Conservation (phyloP, 2,797 vertebrate species). For the Myotis pilosus region DNA sequence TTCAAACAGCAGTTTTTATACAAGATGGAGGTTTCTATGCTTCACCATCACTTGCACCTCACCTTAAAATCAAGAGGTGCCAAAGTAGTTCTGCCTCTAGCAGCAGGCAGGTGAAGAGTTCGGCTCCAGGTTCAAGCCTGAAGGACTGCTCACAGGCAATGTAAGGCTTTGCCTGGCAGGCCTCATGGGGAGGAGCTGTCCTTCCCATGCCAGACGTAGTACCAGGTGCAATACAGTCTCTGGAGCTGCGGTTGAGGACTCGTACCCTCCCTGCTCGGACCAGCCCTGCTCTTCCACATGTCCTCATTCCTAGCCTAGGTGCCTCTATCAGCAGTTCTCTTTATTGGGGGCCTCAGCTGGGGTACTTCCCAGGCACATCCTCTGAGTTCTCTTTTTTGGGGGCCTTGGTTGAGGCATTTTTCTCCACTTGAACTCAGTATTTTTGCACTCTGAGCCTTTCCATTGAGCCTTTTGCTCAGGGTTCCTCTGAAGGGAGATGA, state of each 20-base stretch:
- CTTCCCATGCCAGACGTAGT: not conserved
- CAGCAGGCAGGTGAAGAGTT: not conserved
- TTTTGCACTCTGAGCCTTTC: not conserved
- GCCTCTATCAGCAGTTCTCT: not conserved
- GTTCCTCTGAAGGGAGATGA: not conserved
- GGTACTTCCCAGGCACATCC: not conserved
- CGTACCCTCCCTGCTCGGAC: rapidly evolving
- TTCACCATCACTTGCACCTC: not conserved
- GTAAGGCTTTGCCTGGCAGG: not conserved
- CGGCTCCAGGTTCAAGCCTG: not conserved
- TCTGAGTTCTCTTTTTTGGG: not conserved
- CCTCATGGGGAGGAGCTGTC: not conserved
- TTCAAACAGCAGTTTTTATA: too few relatives aligned
- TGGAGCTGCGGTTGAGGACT: not conserved
- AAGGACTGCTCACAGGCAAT: not conserved
- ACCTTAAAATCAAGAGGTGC: not conserved
- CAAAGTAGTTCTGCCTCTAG: not conserved
- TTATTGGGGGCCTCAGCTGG: not conserved
- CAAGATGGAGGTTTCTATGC: too few relatives aligned
- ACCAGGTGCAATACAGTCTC: not conserved
- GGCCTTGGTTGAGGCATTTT: not conserved
- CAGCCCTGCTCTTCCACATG: not conserved
- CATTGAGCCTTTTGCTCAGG: not conserved
- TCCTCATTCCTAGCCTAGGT: not conserved
- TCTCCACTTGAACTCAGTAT: not conserved